These are phyloP conservation scores for Ormyrus pomaceus DNA, from an alignment of 2,888 invertebrate species.

Conservation along the genomic window DNA sequence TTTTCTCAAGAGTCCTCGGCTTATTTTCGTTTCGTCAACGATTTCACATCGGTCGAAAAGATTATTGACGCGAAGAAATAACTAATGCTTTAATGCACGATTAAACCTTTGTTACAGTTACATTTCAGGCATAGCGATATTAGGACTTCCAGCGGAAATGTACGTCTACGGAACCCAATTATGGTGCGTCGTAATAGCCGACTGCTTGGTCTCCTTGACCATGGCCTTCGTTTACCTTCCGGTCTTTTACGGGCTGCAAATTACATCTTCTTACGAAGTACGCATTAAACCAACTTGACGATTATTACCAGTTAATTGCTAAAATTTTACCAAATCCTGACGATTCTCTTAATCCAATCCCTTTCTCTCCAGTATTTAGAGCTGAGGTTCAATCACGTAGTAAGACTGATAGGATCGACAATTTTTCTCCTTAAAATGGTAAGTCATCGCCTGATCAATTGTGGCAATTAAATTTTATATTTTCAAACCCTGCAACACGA, in stretches of 20 bases:
- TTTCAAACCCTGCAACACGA: too few species aligned
- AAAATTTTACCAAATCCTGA: conserved; percentile 1
- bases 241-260: conserved; percentile 85
- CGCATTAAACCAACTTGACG: conserved; percentile 25
- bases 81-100: not conserved
- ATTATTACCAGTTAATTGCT: not conserved
- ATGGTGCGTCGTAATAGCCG: conserved; percentile 82
- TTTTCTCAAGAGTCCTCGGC: not conserved
- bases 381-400: conserved; percentile 82
- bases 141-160: conserved; percentile 86
- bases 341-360: conserved; percentile 1
- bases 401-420: conserved; percentile 82
- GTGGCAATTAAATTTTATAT: too few species aligned
- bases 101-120: conserved; percentile 77
- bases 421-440: conserved; percentile 85
- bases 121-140: conserved; percentile 84
- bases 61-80: not conserved
- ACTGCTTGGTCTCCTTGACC: conserved; percentile 82
- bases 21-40: too few species aligned
- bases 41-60: too few species aligned
- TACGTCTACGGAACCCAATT: conserved; percentile 86
- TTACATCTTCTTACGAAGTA: conserved; percentile 87
- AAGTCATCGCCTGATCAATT: conserved; percentile 52
- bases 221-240: conserved; percentile 83
- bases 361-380: conserved; percentile 81